Evolutionary conservation across 2,113 vertebrate genomes (phyloP).

Genomic region (Acinonyx jubatus): DNA sequence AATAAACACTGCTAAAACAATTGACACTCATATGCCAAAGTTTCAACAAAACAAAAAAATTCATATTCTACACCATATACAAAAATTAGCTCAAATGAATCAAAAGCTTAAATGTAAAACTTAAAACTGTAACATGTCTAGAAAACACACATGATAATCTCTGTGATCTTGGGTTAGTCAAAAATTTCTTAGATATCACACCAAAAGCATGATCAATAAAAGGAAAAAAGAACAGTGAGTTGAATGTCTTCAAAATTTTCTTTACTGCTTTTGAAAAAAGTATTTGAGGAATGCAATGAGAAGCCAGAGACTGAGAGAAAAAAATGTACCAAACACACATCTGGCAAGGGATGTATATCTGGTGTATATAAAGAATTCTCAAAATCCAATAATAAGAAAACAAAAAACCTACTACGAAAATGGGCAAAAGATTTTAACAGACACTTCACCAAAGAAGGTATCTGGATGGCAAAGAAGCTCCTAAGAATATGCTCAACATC

Average conservation of each 20-base stretch:
- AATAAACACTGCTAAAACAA: not conserved
- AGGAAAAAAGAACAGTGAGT: not conserved
- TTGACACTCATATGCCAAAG: not conserved
- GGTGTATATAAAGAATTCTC: not conserved
- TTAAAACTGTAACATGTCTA: not conserved
- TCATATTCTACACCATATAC: not conserved
- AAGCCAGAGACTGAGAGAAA: not conserved
- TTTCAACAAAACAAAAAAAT: not conserved
- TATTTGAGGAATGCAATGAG: not conserved
- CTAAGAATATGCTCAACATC: not conserved
- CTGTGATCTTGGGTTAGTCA: not conserved
- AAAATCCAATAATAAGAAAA: not conserved
- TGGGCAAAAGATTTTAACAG: not conserved
- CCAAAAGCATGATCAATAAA: not conserved
- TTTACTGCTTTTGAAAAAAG: not conserved
- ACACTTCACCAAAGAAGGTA: not conserved
- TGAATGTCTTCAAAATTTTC: not conserved
- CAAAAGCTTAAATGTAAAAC: slow-evolving; percentile 8
- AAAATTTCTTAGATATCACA: not conserved
- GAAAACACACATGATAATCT: not conserved
- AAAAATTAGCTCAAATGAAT: not conserved
- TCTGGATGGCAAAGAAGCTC: not conserved
- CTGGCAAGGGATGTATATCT: not conserved
- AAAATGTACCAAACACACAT: not conserved
- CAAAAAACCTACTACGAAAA: not conserved